phyloP scores from a whole-genome alignment of 2,113 vertebrate species.

The Macaca nemestrina region DNA sequence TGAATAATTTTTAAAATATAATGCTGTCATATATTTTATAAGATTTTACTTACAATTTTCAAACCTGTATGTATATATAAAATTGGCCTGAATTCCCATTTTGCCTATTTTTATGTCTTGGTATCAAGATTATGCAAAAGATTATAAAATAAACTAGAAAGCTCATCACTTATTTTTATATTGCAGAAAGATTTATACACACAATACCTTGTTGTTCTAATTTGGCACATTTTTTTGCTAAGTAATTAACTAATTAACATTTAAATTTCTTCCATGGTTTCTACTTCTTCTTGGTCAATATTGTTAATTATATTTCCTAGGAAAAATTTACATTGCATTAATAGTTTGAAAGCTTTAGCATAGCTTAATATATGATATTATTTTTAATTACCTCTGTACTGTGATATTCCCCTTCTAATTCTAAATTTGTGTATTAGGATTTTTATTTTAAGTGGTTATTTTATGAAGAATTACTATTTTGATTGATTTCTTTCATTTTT shows the following conservation, averaged over 20 bases:
- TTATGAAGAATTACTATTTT: neutral
- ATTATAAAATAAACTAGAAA: neutral
- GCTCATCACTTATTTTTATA: neutral
- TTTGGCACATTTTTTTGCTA: neutral
- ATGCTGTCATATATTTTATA: neutral
- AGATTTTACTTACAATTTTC: constrained; percentile 26
- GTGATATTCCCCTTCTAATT: neutral
- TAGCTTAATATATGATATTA: neutral
- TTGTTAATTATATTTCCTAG: constrained; percentile 3
- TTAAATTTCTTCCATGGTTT: neutral
- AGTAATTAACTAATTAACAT: constrained; percentile 14
- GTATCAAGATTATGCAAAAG: neutral
- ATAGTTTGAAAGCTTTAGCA: neutral
- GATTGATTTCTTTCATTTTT: neutral
- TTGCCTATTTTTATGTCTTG: neutral
- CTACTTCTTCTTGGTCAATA: neutral
- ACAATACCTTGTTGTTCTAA: neutral
- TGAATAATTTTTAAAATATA: neutral
- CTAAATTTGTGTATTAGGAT: neutral
- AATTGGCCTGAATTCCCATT: neutral
- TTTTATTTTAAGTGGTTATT: constrained; percentile 22
- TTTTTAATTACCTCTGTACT: constrained; percentile 1
- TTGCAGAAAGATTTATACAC: neutral
- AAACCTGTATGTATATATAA: neutral
- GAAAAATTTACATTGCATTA: neutral